Evolutionary conservation across 2,888 invertebrate species (phyloP).

Genomic region (Thymelicus acteon): DNA sequence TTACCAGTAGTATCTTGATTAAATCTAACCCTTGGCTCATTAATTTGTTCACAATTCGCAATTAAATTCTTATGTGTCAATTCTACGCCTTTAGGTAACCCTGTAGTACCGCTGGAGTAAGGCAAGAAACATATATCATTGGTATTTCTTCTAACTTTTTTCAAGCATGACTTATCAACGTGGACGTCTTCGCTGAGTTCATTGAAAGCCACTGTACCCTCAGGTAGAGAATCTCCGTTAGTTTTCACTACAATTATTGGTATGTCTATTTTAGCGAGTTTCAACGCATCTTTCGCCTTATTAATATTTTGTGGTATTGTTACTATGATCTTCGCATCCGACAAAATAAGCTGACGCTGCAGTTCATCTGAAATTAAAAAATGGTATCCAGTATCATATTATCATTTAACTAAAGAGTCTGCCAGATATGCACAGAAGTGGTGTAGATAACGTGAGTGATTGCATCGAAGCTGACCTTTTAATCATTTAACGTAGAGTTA

Average conservation of each 20-base stretch:
- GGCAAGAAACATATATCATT: conserved; percentile 89
- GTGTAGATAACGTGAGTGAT: not conserved
- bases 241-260: conserved; percentile 83
- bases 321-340: conserved; percentile 86
- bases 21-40: conserved; percentile 56
- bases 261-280: conserved; percentile 75
- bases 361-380: conserved; percentile 87
- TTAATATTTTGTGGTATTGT: conserved; percentile 82
- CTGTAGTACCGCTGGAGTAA: conserved; percentile 95
- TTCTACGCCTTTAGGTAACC: conserved; percentile 91
- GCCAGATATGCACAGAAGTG: not conserved
- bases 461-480: conserved; percentile 4
- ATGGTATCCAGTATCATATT: not conserved
- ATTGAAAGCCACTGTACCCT: conserved; percentile 85
- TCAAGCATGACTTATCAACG: conserved; percentile 82
- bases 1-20: conserved; percentile 73
- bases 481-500: not conserved
- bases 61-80: conserved; percentile 86
- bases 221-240: conserved; percentile 64
- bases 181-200: conserved; percentile 85
- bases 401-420: too few relatives aligned
- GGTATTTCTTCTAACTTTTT: conserved; percentile 67
- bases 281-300: conserved; percentile 76
- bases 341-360: conserved; percentile 86
- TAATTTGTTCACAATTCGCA: conserved; percentile 77